phyloP scores from a whole-genome alignment of 2,113 vertebrate species.

The Aptenodytes patagonicus region DNA sequence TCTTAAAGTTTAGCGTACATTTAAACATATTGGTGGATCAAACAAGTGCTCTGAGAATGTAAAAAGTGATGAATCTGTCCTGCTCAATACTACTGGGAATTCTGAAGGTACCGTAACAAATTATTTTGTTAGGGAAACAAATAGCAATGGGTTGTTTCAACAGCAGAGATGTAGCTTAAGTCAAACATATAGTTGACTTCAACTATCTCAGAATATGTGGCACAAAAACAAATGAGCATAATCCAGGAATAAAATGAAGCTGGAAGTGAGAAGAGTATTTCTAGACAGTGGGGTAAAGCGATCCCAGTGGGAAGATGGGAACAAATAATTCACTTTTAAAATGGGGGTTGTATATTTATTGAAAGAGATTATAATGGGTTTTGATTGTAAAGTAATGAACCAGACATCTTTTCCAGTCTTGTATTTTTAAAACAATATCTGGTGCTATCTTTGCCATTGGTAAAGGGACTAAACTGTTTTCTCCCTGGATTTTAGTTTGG shows the following conservation, averaged over 20 bases:
- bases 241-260: background rate
- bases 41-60: background rate
- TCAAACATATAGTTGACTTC: background rate
- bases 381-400: background rate
- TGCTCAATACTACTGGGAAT: background rate
- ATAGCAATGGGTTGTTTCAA: background rate
- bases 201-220: background rate
- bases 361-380: background rate
- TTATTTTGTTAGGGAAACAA: background rate
- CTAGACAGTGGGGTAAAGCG: background rate
- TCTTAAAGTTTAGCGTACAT: background rate
- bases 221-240: background rate
- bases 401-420: background rate
- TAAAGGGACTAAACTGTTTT: background rate
- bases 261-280: background rate
- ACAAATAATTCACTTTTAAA: background rate
- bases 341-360: background rate
- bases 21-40: background rate
- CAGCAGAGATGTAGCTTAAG: background rate
- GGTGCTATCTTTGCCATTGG: background rate
- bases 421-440: background rate
- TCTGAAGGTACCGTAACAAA: background rate
- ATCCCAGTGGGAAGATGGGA: background rate
- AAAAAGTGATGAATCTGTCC: background rate
- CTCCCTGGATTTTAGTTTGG: background rate